Evolutionary conservation across 2,888 invertebrate species (phyloP), one percentile per base, ranked within the genome.

Genomic region (Octonoba sinensis): DNA sequence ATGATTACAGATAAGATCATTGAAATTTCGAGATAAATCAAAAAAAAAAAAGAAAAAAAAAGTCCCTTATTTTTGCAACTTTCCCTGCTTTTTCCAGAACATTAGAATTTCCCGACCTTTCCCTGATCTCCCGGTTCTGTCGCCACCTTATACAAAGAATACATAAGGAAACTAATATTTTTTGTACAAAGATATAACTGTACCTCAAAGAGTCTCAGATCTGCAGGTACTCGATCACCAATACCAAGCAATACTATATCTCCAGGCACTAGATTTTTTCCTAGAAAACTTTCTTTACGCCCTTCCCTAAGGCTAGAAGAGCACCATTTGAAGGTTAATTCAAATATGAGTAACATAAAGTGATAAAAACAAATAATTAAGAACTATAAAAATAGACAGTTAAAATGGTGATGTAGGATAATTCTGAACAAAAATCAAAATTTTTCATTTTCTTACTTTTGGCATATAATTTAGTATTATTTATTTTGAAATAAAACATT

Each of bases 221-320:
- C 99, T 0, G 99, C 99, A 8, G 99, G 99, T 59, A 99, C 96
- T 72, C 97, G 91, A 89, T 99, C 99, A 15, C 99, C 99, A 51
- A 98, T 93, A 89, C 94, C 94, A 70, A 99, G 90, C 86, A 94
- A 92, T 0, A 99, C 95, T 83, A 99, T 91, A 89, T 99, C 99
- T 24, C 99, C 99, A 1, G 99, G 99, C 18, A 99, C 99, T 82
- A 99, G 90, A 88, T 97, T 96, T 62, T 97, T 91, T 0, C 99
- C 99, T 60, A 97, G 91, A 90, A 99, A 97, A 70, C 94, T 93
- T 88, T 96, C 95, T 54, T 95, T 88, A 6, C 93, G 92, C 62
- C 96, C 95, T 89, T 96, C 95, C 67, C 98, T 92, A 86, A 97
- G 90, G 88, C 97, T 95, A 89, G 18, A 90, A 88, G 84, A 86